Percentiles rank a stretch among this genome's conserved stretches.
These are phyloP conservation scores for Mythimna lalbum DNA, from an alignment of 2,888 invertebrate genomes.

Conservation along the genomic window DNA sequence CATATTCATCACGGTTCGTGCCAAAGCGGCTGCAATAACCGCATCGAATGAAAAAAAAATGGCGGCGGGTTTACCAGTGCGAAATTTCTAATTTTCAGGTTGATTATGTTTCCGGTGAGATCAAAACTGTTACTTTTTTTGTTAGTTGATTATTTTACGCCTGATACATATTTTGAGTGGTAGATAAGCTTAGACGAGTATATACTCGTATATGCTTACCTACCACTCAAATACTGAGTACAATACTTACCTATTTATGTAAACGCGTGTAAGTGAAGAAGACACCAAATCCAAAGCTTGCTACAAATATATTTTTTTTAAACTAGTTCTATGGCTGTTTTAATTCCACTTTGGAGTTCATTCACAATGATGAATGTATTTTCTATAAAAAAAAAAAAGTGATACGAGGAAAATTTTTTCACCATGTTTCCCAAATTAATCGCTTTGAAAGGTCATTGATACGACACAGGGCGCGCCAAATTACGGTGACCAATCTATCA, in stretches of 20 bases:
- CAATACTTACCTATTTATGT: too few relatives aligned
- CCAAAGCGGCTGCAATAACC: background rate
- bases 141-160: background rate
- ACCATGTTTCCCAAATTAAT: slow-evolving; percentile 19
- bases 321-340: too few relatives aligned
- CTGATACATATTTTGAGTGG: background rate
- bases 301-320: too few relatives aligned
- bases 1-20: slow-evolving; percentile 14
- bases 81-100: background rate
- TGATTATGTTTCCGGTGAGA: slow-evolving; percentile 6
- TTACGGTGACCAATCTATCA: slow-evolving; percentile 28
- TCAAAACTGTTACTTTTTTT: background rate
- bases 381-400: background rate
- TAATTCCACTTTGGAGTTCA: too few relatives aligned
- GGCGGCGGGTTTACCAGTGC: slow-evolving; percentile 12
- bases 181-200: too few relatives aligned
- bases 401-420: slow-evolving; percentile 5
- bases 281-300: too few relatives aligned
- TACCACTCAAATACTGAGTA: too few relatives aligned
- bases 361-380: too few relatives aligned
- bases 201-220: too few relatives aligned
- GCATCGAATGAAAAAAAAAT: slow-evolving; percentile 7
- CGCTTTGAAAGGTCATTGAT: slow-evolving; percentile 34
- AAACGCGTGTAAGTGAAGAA: too few relatives aligned
- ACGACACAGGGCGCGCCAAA: slow-evolving; percentile 25